phyloP scores from a whole-genome alignment of 2,797 vertebrate species.

The Pelochelys cantorii region DNA sequence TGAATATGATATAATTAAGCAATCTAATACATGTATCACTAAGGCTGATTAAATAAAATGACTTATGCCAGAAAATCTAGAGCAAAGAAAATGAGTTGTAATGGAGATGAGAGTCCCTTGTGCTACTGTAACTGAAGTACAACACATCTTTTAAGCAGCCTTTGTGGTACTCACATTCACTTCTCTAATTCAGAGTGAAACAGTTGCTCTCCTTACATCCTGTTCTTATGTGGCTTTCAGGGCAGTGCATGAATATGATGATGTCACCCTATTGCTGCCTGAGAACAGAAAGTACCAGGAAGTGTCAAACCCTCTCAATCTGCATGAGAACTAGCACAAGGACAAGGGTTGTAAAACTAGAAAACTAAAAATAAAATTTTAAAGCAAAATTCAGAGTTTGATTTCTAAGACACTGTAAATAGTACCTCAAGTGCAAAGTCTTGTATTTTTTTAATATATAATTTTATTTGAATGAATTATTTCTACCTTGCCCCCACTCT shows the following conservation, averaged over 20 bases:
- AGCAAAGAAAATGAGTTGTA: neutral
- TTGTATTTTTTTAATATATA: slow-evolving; percentile 47
- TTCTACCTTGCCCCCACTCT: slow-evolving; percentile 59
- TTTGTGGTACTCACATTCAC: neutral
- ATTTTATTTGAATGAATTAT: slow-evolving; percentile 65
- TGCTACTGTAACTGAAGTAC: fast-evolving
- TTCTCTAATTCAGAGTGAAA: fast-evolving
- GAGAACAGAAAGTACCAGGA: slow-evolving; percentile 34
- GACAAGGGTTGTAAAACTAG: slow-evolving; percentile 46
- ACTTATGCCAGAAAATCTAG: neutral
- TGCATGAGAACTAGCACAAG: neutral
- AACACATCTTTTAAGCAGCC: neutral
- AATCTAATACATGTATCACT: neutral
- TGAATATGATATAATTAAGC: neutral
- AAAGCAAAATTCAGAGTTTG: slow-evolving; percentile 36
- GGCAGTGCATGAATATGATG: neutral
- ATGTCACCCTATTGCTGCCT: slow-evolving; percentile 18
- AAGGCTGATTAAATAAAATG: fast-evolving
- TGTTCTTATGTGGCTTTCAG: neutral
- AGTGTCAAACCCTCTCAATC: slow-evolving; percentile 28
- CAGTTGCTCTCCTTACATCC: neutral
- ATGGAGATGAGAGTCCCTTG: neutral
- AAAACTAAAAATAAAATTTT: slow-evolving; percentile 26
- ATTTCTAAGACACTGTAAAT: slow-evolving; percentile 52
- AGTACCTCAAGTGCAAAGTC: slow-evolving; percentile 48